Conservation (phyloP, 2,113 vertebrate species). For the Sceloporus tristichus region DNA sequence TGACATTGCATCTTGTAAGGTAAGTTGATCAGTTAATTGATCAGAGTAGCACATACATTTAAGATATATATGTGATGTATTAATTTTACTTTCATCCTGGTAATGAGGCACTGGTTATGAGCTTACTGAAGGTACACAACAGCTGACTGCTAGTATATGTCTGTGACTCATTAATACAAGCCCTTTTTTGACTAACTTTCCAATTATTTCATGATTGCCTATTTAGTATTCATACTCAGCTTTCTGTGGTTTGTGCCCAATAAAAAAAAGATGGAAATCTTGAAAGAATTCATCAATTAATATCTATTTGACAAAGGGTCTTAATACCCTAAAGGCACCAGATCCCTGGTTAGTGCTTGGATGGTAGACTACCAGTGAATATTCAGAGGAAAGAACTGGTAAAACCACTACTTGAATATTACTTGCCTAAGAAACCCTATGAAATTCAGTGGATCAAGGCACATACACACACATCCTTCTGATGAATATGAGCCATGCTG, state of each 20-base stretch:
- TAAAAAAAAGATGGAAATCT: not conserved
- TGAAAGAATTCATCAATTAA: not conserved
- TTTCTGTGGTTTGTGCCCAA: not conserved
- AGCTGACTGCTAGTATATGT: not conserved
- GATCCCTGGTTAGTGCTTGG: too few species aligned
- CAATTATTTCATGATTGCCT: not conserved
- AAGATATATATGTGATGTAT: not conserved
- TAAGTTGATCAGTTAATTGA: not conserved
- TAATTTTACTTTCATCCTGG: not conserved
- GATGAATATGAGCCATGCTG: not conserved
- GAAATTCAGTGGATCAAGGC: too few species aligned
- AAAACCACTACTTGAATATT: too few species aligned
- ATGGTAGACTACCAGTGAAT: too few species aligned
- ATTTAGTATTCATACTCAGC: not conserved
- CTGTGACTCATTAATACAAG: not conserved
- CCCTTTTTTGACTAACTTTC: not conserved
- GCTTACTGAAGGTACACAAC: not conserved
- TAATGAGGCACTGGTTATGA: too few species aligned
- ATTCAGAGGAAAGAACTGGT: too few species aligned
- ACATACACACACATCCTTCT: too few species aligned
- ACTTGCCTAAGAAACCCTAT: too few species aligned
- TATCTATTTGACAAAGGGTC: not conserved
- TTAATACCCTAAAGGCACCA: too few species aligned
- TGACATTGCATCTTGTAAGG: fast-evolving
- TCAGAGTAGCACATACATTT: not conserved